Base-by-base conservation (phyloP, 1,140 invertebrate species). In the Zaprionus kolodkinae region DNA sequence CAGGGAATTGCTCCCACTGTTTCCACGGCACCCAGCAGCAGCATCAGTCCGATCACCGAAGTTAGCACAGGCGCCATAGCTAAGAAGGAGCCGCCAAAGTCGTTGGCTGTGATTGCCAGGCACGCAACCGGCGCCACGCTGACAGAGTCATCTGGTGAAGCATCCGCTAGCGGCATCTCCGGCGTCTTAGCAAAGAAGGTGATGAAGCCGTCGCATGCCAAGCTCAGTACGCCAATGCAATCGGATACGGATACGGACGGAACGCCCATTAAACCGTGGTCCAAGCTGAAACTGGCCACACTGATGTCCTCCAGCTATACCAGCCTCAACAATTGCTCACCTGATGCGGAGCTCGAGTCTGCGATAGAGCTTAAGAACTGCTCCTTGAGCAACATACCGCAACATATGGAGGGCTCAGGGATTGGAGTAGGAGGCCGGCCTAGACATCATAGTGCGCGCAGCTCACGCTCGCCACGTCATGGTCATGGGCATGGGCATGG, bases 241-340 rank as follows among this genome's bases (percentile, higher is more conserved):
- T 91, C 87, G 40, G 87, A 91, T 36, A 88, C 87, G 45, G 91
- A 92, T 55, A 91, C 85, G n/a, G 85, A 89, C 27, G 81, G 85
- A 11, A 89, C 91, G n/a, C 84, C 91, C 35, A 92, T 91, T 25
- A 88, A 87, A 61, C 92, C 92, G 13, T 92, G 92, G 92, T 92
- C 92, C 54, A 92, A 92, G 77, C 80, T 92, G 13, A 92, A 92
- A 52, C 76, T 92, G 65, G 92, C 92, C 48, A 92, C 92, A 0
- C 68, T 92, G 17, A 91, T 92, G 59, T 91, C 91, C 45, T 86
- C 91, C 50, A 92, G 91, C 75, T 92, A 91, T 62, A 89, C 91
- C 17, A 92, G 91, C 57, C 69, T 92, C 4, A 84, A 73, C 52
- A 92, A 91, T 40, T 85, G 85, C 25, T 91, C 89, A 13, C 84